Conservation (phyloP, 1,140 invertebrate species). For the Caenorhabditis brenneri region DNA sequence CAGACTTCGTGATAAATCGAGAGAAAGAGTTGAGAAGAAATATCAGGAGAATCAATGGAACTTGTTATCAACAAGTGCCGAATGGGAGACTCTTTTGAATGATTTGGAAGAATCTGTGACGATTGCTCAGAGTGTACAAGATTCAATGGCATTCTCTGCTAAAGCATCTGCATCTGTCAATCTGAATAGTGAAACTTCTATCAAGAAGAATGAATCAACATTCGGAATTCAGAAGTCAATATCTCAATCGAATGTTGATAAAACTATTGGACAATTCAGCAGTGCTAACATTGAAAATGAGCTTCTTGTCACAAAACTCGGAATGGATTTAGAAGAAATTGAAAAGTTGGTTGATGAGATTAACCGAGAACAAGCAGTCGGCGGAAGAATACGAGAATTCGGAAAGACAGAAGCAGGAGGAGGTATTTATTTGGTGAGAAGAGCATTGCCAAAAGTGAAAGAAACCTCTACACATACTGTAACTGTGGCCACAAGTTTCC, state of each 20-base stretch:
- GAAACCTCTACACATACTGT: slow-evolving; percentile 46
- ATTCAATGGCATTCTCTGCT: slow-evolving; percentile 50
- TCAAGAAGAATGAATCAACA: slow-evolving; percentile 8
- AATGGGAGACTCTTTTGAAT: slow-evolving; percentile 60
- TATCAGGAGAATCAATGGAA: slow-evolving; percentile 53
- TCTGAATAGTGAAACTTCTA: neutral
- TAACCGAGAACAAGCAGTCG: slow-evolving; percentile 30
- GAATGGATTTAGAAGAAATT: slow-evolving; percentile 49
- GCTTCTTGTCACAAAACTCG: slow-evolving; percentile 21
- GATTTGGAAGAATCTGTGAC: slow-evolving; percentile 59
- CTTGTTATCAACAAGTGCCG: slow-evolving; percentile 44
- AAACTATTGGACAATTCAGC: neutral
- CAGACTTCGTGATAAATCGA: slow-evolving; percentile 30
- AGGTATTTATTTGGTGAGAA: slow-evolving; percentile 45
- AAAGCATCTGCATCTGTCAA: slow-evolving; percentile 39
- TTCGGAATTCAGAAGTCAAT: neutral
- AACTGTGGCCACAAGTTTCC: slow-evolving; percentile 40
- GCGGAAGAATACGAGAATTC: slow-evolving; percentile 25
- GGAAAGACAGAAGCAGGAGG: slow-evolving; percentile 35
- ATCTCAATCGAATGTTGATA: slow-evolving; percentile 3
- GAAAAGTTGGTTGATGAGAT: slow-evolving; percentile 50
- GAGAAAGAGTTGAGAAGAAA: slow-evolving; percentile 40
- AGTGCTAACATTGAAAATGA: slow-evolving; percentile 16
- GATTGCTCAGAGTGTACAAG: slow-evolving; percentile 53
- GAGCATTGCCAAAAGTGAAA: slow-evolving; percentile 26